Evolutionary conservation across 2,888 invertebrate genomes (phyloP), one percentile per base, ranked within the genome.

Genomic region (Napeogenes sylphis): DNA sequence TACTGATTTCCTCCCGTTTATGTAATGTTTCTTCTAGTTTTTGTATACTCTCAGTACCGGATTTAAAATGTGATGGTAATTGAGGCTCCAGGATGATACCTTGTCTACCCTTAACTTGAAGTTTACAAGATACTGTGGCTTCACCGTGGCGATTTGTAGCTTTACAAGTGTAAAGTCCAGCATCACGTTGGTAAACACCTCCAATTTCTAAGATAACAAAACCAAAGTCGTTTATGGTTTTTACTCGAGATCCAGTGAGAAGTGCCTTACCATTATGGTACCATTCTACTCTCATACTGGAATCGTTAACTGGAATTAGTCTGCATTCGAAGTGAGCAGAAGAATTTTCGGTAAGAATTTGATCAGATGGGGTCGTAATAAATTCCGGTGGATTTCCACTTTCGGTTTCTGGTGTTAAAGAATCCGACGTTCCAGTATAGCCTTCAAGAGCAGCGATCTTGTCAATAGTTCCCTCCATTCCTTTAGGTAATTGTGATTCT

Each of bases 211-310:
- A 92, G 73, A 99, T 98, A 5, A 99, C 98, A 82, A 97, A 98
- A 61, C 99, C 99, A 86, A 99, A 99, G 81, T 99, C 99, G 77
- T 98, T 97, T 73, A 98, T 97, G 0, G 98, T 98, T 85, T 98
- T 98, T 71, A 98, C 95, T 79, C 98, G 94, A 4, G 97, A 97
- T 65, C 98, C 97, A 62, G 97, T 95, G 82, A 96, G 93, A 66
- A 99, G 92, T 4, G 98, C 95, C 84, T 98, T 96, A 54, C 98
- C 99, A 82, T 99, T 98, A 79, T 98, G 98, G 93, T 94, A 99
- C 99, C 99, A 99, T 87, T 99, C 98, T 12, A 98, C 97, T 71
- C 96, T 92, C 95, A 98, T 96, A 77, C 96, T 97, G 4, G 97
- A 95, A 83, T 98, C 98, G 76, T 97, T 97, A 14, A 97, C 93